phyloP scores from a whole-genome alignment of 2,888 invertebrate genomes.

The Sinotaia quadrata region DNA sequence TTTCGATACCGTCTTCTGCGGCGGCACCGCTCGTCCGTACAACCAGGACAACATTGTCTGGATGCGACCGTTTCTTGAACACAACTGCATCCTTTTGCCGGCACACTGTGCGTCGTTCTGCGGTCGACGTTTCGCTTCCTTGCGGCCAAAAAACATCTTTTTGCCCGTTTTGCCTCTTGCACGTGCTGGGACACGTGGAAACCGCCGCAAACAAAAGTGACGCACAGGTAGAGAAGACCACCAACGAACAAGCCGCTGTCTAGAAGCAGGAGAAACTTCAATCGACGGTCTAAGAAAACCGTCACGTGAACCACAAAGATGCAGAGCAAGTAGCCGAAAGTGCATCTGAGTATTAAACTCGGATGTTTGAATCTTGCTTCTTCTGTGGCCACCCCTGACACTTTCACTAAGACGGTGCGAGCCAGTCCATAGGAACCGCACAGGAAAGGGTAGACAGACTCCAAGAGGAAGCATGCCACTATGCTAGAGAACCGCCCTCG shows the following conservation, averaged over 20 bases:
- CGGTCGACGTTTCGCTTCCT: conserved; percentile 3
- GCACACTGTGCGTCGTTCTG: too few relatives aligned
- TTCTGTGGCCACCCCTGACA: conserved; percentile 76
- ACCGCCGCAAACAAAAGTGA: conserved; percentile 76
- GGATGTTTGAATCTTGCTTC: conserved; percentile 74
- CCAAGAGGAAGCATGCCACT: conserved; percentile 75
- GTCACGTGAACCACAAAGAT: conserved; percentile 75
- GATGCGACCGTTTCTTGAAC: too few relatives aligned
- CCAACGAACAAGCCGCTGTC: conserved; percentile 75
- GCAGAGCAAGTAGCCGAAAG: conserved; percentile 66
- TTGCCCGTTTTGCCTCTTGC: conserved; percentile 38
- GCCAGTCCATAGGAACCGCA: conserved; percentile 77
- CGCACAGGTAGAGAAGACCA: conserved; percentile 76
- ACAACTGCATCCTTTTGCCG: too few relatives aligned
- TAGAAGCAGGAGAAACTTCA: conserved; percentile 64
- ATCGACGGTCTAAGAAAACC: conserved; percentile 67
- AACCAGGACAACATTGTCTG: too few relatives aligned
- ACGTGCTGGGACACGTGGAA: conserved; percentile 72
- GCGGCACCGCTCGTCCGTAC: too few relatives aligned
- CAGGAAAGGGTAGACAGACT: conserved; percentile 76
- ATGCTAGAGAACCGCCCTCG: conserved; percentile 75
- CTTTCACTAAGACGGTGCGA: conserved; percentile 75
- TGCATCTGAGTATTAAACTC: conserved; percentile 61
- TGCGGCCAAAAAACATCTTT: conserved; percentile 26
- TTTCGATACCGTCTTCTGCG: too few relatives aligned